Evolutionary conservation across 2,113 vertebrate genomes (phyloP), one percentile per base, ranked within the genome.

Genomic region (Heterotis niloticus): DNA sequence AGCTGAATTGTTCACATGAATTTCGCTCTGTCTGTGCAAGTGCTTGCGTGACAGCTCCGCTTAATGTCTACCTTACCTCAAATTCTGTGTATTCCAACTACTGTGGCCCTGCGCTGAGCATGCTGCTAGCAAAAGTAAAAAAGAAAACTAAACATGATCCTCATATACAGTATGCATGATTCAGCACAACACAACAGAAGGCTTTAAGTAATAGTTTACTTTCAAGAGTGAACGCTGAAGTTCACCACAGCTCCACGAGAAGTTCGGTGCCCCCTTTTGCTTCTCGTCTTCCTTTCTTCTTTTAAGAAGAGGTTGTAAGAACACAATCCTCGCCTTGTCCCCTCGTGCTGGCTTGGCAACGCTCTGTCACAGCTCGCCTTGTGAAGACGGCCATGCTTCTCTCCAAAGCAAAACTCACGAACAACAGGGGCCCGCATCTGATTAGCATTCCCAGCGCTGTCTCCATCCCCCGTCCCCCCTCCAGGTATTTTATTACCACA

Each of bases 401-500:
- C 86, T 84, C 75, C 87, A 88, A 84, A 88, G 79, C 77, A 82
- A 85, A 89, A 87, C 82, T 82, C 85, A 82, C 75, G 84, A 90
- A 90, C 88, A 88, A 86, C 84, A 88, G 88, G 85, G 89, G 34
- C 34, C 85, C 92, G 89, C 87, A 88, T 87, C 86, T 92, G 92
- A 92, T 92, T 93, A 91, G 89, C 92, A 91, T 92, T 93, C 90
- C 87, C 67, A 9, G 83, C 83, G 76, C 86, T 78, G 84, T 85
- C 89, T 88, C 85, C 84, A 69, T 78, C 77, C 86, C 89, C 88
- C 90, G 83, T 80, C 79, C 75, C 77, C 86, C 89, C 88, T 89
- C 83, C 80, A 79, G 87, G 83, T 90, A 88, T 92, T 94, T 94
- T 93, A 95, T 93, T 93, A 91, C 91, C 91, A 90, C 94, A 95